phyloP scores from a whole-genome alignment of 2,888 invertebrate genomes.

The Hedya salicella region DNA sequence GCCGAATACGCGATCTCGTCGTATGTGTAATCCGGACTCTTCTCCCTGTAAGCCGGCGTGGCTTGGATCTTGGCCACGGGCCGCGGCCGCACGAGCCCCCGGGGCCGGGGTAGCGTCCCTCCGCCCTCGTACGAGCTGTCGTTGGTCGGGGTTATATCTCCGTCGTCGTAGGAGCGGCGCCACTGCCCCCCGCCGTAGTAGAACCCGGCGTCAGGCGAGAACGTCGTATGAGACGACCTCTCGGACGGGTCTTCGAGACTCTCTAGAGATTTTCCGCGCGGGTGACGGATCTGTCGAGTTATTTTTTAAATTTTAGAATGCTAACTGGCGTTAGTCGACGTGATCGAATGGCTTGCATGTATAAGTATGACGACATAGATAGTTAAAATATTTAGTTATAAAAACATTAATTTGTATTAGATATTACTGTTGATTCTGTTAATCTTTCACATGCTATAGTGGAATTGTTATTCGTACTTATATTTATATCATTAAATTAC shows the following conservation, averaged over 20 bases:
- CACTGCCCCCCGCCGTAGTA: conserved; percentile 87
- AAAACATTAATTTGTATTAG: conserved; percentile 9
- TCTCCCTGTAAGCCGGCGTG: conserved; percentile 79
- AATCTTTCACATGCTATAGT: conserved; percentile 36
- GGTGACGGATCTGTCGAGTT: conserved; percentile 89
- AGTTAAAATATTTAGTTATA: conserved; percentile 31
- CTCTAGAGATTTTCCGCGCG: conserved; percentile 93
- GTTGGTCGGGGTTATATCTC: conserved; percentile 94
- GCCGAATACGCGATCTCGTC: conserved; percentile 81
- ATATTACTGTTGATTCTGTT: conserved; percentile 16
- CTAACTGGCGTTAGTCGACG: not conserved
- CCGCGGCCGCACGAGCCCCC: conserved; percentile 91
- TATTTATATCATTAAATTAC: conserved; percentile 7
- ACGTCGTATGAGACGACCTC: conserved; percentile 85
- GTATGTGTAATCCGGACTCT: conserved; percentile 78
- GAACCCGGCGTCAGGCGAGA: conserved; percentile 84
- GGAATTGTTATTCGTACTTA: conserved; percentile 18
- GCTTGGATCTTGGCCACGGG: conserved; percentile 91
- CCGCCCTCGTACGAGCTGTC: conserved; percentile 89
- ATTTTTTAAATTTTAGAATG: not conserved
- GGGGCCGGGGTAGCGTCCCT: conserved; percentile 94
- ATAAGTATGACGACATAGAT: conserved; percentile 36
- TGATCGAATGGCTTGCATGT: conserved; percentile 8
- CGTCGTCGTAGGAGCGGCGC: conserved; percentile 94
- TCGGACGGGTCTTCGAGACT: conserved; percentile 92